These are phyloP conservation scores for Limosa lapponica DNA, from an alignment of 2,797 vertebrate genomes.

Conservation along the genomic window DNA sequence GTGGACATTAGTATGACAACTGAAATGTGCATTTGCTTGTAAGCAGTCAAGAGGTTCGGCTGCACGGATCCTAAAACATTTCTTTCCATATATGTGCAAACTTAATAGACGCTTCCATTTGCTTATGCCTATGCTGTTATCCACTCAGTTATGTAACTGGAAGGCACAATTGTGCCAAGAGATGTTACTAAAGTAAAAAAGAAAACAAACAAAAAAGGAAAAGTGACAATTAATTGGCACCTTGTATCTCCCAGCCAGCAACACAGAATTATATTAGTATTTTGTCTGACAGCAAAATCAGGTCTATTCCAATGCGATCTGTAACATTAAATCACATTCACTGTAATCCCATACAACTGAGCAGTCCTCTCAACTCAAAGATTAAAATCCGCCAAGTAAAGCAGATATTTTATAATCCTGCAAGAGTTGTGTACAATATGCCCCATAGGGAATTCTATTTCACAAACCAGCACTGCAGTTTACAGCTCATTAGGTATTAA, in stretches of 20 bases:
- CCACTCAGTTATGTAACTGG: background rate
- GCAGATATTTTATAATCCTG: background rate
- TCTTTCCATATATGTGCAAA: background rate
- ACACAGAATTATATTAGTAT: background rate
- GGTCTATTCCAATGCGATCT: conserved; percentile 8
- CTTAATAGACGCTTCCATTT: background rate
- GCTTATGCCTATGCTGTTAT: background rate
- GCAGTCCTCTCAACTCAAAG: background rate
- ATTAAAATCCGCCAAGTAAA: background rate
- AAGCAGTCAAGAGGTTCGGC: background rate
- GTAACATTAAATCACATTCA: background rate
- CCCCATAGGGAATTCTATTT: background rate
- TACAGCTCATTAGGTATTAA: conserved; percentile 2
- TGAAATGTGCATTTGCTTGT: background rate
- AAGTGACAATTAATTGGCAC: background rate
- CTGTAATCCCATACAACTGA: conserved; percentile 1
- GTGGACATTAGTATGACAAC: background rate
- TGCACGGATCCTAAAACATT: background rate
- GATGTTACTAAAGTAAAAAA: conserved; percentile 3
- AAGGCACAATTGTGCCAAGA: background rate
- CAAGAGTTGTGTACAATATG: background rate
- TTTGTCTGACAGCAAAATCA: background rate
- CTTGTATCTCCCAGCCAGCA: background rate
- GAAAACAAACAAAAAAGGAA: background rate
- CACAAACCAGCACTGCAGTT: background rate